A percentile compares a stretch with the other conserved stretches of the same genome.
Conservation (phyloP, 1,140 invertebrate genomes). For the Archegozetes longisetosus region DNA sequence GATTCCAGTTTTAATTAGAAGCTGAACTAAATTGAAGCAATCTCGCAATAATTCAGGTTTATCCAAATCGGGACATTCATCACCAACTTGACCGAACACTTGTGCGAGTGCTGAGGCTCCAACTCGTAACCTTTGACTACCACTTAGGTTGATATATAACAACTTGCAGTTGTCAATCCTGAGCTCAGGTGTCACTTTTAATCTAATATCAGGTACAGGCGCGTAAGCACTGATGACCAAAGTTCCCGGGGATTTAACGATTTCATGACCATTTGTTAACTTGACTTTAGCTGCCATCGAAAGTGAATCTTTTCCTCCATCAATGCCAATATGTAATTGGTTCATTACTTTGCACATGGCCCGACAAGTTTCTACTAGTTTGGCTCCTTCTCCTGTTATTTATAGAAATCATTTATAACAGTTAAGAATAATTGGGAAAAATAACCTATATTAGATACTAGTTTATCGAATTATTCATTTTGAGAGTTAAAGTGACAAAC, state of each 20-base stretch:
- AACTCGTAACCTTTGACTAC: conserved; percentile 39
- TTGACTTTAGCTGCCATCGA: conserved; percentile 85
- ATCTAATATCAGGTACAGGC: conserved; percentile 68
- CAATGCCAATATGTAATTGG: conserved; percentile 74
- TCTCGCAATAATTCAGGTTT: conserved; percentile 44
- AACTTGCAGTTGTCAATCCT: conserved; percentile 45
- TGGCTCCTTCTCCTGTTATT: conserved; percentile 53
- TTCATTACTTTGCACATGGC: conserved; percentile 76
- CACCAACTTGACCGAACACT: conserved; percentile 67
- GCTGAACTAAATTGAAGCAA: conserved; percentile 67
- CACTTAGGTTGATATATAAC: conserved; percentile 49
- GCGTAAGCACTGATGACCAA: conserved; percentile 88
- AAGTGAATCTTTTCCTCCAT: conserved; percentile 94
- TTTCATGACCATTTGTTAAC: conserved; percentile 38
- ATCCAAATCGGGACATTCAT: conserved; percentile 61
- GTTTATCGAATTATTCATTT: no score
- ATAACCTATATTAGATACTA: no score
- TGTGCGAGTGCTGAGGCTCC: conserved; percentile 86
- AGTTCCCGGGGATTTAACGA: conserved; percentile 40
- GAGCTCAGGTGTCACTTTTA: conserved; percentile 67
- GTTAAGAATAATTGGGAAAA: no score
- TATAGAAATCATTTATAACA: background rate
- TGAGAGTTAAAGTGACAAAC: background rate
- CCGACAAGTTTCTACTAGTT: conserved; percentile 63
- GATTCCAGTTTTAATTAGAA: conserved; percentile 51